Evolutionary conservation across 2,888 invertebrate species (phyloP).

Genomic region (Rhodophaea formosa): DNA sequence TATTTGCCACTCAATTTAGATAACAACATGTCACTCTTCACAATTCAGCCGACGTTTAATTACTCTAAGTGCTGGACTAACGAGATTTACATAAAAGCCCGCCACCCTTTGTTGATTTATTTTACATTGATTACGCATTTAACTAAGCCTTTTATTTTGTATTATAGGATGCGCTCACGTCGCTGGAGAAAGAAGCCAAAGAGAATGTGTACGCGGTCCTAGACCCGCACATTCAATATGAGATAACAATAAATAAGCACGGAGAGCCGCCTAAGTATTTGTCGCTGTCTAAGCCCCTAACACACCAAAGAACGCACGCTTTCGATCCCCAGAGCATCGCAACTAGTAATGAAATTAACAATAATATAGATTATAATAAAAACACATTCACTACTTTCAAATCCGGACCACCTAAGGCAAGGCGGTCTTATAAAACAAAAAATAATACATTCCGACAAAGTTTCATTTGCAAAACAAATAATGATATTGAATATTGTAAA

Average conservation of each 20-base stretch:
- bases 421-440: slow-evolving; percentile 57
- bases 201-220: slow-evolving; percentile 79
- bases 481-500: slow-evolving; percentile 68
- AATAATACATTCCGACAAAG: slow-evolving; percentile 42
- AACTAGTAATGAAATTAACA: slow-evolving; percentile 58
- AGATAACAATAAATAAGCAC: slow-evolving; percentile 77
- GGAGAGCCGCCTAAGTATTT: slow-evolving; percentile 78
- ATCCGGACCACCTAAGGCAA: slow-evolving; percentile 51
- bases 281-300: slow-evolving; percentile 76
- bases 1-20: slow-evolving; percentile 11
- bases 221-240: slow-evolving; percentile 79
- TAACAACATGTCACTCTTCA: slow-evolving; percentile 4
- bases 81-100: slow-evolving; percentile 15
- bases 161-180: slow-evolving; percentile 69
- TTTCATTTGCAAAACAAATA: slow-evolving; percentile 60
- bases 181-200: slow-evolving; percentile 79
- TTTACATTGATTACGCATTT: slow-evolving; percentile 8
- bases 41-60: slow-evolving; percentile 39
- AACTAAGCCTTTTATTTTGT: slow-evolving; percentile 8
- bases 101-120: slow-evolving; percentile 1
- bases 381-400: slow-evolving; percentile 61
- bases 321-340: slow-evolving; percentile 56
- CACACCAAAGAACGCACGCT: slow-evolving; percentile 76
- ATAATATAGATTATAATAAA: slow-evolving; percentile 47
- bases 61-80: slow-evolving; percentile 40